Conservation (phyloP, 2,113 vertebrate species). For the Menidia beryllina region DNA sequence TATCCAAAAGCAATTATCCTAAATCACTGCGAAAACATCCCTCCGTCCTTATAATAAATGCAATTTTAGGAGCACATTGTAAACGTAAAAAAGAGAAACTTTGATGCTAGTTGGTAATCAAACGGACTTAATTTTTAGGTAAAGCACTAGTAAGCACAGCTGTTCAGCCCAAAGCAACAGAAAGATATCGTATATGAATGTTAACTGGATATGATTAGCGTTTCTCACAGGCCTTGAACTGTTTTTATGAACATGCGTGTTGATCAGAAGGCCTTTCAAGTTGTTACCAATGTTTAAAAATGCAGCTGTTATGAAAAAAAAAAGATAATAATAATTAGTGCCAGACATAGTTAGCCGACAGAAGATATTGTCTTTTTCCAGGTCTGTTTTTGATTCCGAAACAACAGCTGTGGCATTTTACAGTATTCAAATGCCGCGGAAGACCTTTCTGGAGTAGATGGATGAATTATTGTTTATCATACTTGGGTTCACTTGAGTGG, state of each 20-base stretch:
- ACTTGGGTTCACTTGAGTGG: too few species aligned
- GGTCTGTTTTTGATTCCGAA: background rate
- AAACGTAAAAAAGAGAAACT: slow-evolving; percentile 31
- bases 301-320: slow-evolving; percentile 28
- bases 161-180: slow-evolving; percentile 38
- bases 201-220: slow-evolving; percentile 46
- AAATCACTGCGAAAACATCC: slow-evolving; percentile 44
- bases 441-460: too few species aligned
- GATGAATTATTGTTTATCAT: too few species aligned
- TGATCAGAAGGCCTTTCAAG: slow-evolving; percentile 55
- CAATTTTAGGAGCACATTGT: slow-evolving; percentile 14
- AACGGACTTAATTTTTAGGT: slow-evolving; percentile 44
- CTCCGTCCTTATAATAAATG: background rate
- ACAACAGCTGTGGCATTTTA: background rate
- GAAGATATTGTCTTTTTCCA: background rate
- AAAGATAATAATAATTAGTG: slow-evolving; percentile 1
- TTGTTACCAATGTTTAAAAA: slow-evolving; percentile 39
- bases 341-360: slow-evolving; percentile 14
- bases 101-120: slow-evolving; percentile 52
- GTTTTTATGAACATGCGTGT: slow-evolving; percentile 19
- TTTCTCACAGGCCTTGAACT: slow-evolving; percentile 51
- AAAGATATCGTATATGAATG: slow-evolving; percentile 11
- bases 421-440: background rate
- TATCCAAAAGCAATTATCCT: slow-evolving; percentile 30
- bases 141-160: slow-evolving; percentile 50